Conservation (phyloP, 2,797 vertebrate species). For the Chelon auratus region DNA sequence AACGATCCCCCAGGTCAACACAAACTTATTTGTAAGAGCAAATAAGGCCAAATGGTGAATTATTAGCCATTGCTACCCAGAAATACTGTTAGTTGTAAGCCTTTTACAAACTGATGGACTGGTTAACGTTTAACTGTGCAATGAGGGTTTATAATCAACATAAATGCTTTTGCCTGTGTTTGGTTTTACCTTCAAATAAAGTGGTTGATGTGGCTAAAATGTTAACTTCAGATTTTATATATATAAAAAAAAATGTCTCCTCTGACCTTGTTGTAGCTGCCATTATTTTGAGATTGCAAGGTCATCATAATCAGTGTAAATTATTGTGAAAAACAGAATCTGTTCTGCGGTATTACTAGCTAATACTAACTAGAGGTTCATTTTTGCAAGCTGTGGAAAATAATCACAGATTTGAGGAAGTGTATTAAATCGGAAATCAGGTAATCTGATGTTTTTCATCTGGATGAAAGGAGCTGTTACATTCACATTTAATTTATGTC, state of each 20-base stretch:
- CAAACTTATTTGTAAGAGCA: neutral
- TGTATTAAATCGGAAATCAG: neutral
- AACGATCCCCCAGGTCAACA: too few species aligned
- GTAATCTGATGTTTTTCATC: neutral
- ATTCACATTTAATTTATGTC: too few species aligned
- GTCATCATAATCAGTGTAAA: neutral
- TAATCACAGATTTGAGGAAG: too few species aligned
- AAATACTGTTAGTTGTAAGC: too few species aligned
- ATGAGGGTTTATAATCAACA: neutral
- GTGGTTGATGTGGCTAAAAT: neutral
- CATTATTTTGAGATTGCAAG: too few species aligned
- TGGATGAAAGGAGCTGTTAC: too few species aligned
- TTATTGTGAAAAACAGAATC: neutral
- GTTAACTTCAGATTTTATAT: neutral
- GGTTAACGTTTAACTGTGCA: neutral
- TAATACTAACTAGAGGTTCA: neutral
- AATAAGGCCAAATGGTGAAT: neutral
- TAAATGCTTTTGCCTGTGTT: neutral
- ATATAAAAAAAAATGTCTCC: too few species aligned
- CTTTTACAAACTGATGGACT: too few species aligned
- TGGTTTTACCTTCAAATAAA: neutral
- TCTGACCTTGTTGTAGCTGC: too few species aligned
- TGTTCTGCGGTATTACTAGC: neutral
- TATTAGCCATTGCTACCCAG: too few species aligned
- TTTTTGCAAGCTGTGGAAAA: too few species aligned